Base-by-base conservation (phyloP, 2,113 vertebrate genomes). In the Dicerorhinus sumatrensis region DNA sequence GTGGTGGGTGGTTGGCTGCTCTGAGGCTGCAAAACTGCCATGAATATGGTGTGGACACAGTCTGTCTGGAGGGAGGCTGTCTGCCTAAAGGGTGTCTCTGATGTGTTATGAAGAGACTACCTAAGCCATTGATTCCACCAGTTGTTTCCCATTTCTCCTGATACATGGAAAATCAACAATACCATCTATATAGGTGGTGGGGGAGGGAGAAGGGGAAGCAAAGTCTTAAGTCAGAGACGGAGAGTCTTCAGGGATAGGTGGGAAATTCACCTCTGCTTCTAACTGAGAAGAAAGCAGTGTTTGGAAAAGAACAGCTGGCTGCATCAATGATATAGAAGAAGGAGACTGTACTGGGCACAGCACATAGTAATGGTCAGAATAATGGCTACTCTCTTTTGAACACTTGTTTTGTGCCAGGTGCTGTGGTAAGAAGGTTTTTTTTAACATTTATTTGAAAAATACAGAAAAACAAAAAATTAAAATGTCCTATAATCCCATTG, bases 391-490 rank as follows among this genome's bases (percentile, higher is more conserved):
- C 23, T 56, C 36, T 81, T 63, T 56, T 29, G 51, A 80, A 58
- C 21, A 20, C 46, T 42, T 48, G 25, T 31, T 51, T 92, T 76
- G 25, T 42, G 31, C 48, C 29, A 73, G 33, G 12, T 83, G 7
- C 65, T 48, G 18, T 63, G 13, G 9, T 48, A 93, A 91, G 39
- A 91, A 39, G 8, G 8, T 36, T 65, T 23, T 62, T 83, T 77
- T 92, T 33, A 62, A 69, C 10, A 29, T 46, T 86, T 79, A 75
- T 60, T 79, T 88, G 51, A 95, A 70, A 85, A 96, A 62, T 4
- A 67, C 29, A 67, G 65, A 42, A 79, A 87, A 65, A 62, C 17
- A 58, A 29, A 73, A 80, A 25, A 65, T 20, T 2, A 48, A 82
- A 42, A 12, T 84, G 20, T 56, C 9, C n/a, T 69, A 0, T 62